Evolutionary conservation across 2,113 vertebrate species (phyloP), one percentile per base, ranked within the genome.

Genomic region (Danionella cerebrum): DNA sequence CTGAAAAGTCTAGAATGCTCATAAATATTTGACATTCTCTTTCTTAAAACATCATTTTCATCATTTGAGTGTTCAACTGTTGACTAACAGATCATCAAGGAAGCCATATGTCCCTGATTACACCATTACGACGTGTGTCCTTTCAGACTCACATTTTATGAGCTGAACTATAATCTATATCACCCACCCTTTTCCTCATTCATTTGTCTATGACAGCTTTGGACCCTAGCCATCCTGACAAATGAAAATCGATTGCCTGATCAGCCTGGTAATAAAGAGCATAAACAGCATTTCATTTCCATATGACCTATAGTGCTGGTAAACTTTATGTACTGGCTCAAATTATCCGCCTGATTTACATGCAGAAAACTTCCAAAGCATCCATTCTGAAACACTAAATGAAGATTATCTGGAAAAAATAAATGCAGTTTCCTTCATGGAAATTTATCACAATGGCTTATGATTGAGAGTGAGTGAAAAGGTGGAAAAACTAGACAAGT

Each of bases 91-190:
- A 58, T 36, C 33, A 50, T 39, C 14, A 21, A 65, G 62, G 7
- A n/a, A 6, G 41, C 50, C 55, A 58, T 64, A 52, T 75, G 69
- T 68, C 69, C 11, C 50, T 58, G 64, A 72, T 69, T 72, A 47
- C 2, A 19, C 5, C 53, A 50, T 69, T 54, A 59, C 31, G 38
- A 44, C 16, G 44, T 50, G 45, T 64, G 54, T 33, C 51, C 55
- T 67, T 64, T 51, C 41, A 55, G 21, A 60, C 13, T 65, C 16
- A 19, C 67, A 70, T 2, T 29, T 18, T 45, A 33, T 47, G 31
- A 22, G n/a, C 36, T 39, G 11, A 11, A 10, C 13, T n/a, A 36
- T 6, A 9, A 13, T 33, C 36, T 53, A 36, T 51, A 50, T 42
- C 31, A 25, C 9, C 24, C 11, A 29, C 9, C 44, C n/a, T 41